Percentiles rank a stretch among this genome's conserved stretches.
Conservation (phyloP, 2,113 vertebrate genomes). For the Phalacrocorax brasilianus region DNA sequence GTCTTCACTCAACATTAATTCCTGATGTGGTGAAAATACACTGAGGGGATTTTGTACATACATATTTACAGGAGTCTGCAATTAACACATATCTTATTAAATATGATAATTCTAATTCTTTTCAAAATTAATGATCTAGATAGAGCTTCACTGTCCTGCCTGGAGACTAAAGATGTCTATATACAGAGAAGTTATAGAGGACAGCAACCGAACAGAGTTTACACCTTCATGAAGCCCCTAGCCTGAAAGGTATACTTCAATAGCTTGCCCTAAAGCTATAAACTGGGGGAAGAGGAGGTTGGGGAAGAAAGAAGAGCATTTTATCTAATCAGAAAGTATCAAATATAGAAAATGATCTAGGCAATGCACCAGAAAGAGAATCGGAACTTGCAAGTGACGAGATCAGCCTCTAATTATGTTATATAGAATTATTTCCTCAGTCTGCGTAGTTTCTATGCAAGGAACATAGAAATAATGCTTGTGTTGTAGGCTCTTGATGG, state of each 20-base stretch:
- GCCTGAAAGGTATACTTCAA: not conserved
- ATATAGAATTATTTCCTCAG: not conserved
- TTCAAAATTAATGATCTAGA: not conserved
- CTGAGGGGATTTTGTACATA: not conserved
- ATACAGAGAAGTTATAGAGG: not conserved
- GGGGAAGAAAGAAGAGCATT: not conserved
- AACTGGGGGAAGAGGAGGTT: not conserved
- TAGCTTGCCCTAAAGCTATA: not conserved
- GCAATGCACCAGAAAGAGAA: not conserved
- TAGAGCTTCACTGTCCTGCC: not conserved
- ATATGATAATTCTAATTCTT: not conserved
- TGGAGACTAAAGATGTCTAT: not conserved
- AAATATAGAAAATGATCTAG: not conserved
- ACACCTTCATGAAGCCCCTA: fast-evolving
- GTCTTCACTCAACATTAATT: not conserved
- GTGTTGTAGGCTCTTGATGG: not conserved
- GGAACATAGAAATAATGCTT: not conserved
- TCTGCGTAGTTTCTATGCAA: not conserved
- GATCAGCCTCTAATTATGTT: not conserved
- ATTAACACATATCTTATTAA: not conserved
- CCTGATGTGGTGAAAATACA: not conserved
- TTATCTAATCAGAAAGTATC: not conserved
- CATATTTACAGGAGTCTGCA: not conserved
- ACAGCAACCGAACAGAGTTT: fast-evolving
- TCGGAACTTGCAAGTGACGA: not conserved